These are phyloP conservation scores for Spinus olivaceus DNA, from an alignment of 2,797 vertebrate species.

Conservation along the genomic window DNA sequence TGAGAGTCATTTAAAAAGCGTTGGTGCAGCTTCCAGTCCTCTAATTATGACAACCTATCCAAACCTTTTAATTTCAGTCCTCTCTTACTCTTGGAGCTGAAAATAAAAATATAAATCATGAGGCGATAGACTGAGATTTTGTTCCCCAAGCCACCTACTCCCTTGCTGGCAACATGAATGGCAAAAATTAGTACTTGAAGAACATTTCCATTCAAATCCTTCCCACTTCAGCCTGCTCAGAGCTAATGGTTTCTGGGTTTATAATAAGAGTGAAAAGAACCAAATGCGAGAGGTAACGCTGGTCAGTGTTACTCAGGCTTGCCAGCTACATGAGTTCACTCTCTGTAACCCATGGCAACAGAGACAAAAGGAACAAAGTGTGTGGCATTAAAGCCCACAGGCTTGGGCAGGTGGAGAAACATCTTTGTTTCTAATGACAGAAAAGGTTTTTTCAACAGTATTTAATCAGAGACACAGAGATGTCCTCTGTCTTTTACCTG, in stretches of 20 bases:
- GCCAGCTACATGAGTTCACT: background rate
- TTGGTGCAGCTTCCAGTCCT: background rate
- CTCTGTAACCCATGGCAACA: slow-evolving; percentile 48
- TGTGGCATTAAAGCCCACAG: background rate
- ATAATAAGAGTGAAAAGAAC: slow-evolving; percentile 15
- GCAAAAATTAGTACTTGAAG: slow-evolving; percentile 42
- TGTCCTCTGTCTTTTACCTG: background rate
- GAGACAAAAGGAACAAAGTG: background rate
- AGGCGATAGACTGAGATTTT: slow-evolving; percentile 13
- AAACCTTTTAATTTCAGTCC: slow-evolving; percentile 20
- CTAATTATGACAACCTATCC: slow-evolving; percentile 7
- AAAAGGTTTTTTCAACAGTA: background rate
- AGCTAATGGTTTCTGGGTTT: slow-evolving; percentile 38
- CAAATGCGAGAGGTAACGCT: background rate
- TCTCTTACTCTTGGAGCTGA: background rate
- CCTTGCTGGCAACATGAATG: slow-evolving; percentile 47
- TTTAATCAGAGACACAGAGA: background rate
- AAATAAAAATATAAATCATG: slow-evolving; percentile 1
- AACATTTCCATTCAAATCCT: slow-evolving; percentile 46
- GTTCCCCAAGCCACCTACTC: slow-evolving; percentile 28
- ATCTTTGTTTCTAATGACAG: background rate
- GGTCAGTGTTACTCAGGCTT: slow-evolving; percentile 12
- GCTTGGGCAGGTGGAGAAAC: background rate
- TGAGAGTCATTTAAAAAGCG: slow-evolving; percentile 30
- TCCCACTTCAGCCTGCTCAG: slow-evolving; percentile 44